Conservation (phyloP, 2,113 vertebrate species). For the Macrotis lagotis region DNA sequence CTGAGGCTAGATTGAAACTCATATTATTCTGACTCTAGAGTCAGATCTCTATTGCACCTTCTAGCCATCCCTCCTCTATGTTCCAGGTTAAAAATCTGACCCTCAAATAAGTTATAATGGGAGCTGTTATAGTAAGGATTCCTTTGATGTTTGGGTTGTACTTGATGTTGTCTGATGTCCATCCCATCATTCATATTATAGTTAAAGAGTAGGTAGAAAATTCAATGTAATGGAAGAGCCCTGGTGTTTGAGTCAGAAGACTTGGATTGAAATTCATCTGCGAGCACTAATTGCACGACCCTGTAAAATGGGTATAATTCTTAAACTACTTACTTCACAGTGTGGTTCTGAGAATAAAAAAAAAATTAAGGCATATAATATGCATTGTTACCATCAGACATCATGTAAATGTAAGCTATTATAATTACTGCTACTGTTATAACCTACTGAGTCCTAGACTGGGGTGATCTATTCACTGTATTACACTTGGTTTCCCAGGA, state of each 20-base stretch:
- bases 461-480: slow-evolving; percentile 45
- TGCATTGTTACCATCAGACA: background rate
- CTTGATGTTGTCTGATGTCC: background rate
- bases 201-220: slow-evolving; percentile 13
- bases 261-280: background rate
- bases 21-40: background rate
- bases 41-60: background rate
- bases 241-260: background rate
- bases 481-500: slow-evolving; percentile 56
- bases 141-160: background rate
- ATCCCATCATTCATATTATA: background rate
- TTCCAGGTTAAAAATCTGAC: slow-evolving; percentile 17
- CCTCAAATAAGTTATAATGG: background rate
- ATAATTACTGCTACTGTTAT: background rate
- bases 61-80: background rate
- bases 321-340: background rate
- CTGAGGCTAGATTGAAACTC: background rate
- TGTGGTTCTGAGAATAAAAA: background rate
- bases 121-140: background rate
- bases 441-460: slow-evolving; percentile 42
- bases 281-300: too few species aligned
- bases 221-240: background rate
- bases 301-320: background rate
- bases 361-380: background rate
- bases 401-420: background rate